phyloP scores from a whole-genome alignment of 1,140 invertebrate genomes.

The Sarcophaga peregrina region DNA sequence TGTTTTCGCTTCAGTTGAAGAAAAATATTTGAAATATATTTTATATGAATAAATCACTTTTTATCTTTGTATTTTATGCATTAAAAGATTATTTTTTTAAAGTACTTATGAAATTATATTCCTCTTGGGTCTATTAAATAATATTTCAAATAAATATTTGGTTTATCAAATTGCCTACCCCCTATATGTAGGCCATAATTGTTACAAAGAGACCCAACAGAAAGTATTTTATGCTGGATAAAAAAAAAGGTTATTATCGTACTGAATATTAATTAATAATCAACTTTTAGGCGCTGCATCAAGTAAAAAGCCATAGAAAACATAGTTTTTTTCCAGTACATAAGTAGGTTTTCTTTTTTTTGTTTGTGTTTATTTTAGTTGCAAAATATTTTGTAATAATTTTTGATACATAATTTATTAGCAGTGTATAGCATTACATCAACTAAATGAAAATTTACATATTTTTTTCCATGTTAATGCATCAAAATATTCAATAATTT shows the following conservation, averaged over 20 bases:
- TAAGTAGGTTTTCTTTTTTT: too few species aligned
- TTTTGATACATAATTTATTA: not conserved
- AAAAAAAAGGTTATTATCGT: not conserved
- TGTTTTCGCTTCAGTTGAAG: too few species aligned
- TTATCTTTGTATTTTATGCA: too few species aligned
- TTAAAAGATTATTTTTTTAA: too few species aligned
- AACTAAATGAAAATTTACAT: not conserved
- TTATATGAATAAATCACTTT: too few species aligned
- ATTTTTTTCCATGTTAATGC: not conserved
- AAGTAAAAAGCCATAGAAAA: not conserved
- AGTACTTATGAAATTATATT: not conserved
- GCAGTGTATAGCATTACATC: not conserved
- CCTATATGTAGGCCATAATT: not conserved
- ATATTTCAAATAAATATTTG: not conserved
- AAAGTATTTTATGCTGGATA: too few species aligned
- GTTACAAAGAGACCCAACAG: not conserved
- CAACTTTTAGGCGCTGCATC: not conserved
- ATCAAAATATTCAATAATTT: not conserved
- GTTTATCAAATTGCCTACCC: not conserved
- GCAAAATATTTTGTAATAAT: not conserved
- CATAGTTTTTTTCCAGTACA: not conserved
- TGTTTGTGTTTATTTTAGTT: too few species aligned
- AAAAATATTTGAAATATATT: too few species aligned
- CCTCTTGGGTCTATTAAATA: not conserved
- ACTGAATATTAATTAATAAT: conserved; percentile 6